phyloP scores from a whole-genome alignment of 2,113 vertebrate genomes.

The Smithornis capensis region DNA sequence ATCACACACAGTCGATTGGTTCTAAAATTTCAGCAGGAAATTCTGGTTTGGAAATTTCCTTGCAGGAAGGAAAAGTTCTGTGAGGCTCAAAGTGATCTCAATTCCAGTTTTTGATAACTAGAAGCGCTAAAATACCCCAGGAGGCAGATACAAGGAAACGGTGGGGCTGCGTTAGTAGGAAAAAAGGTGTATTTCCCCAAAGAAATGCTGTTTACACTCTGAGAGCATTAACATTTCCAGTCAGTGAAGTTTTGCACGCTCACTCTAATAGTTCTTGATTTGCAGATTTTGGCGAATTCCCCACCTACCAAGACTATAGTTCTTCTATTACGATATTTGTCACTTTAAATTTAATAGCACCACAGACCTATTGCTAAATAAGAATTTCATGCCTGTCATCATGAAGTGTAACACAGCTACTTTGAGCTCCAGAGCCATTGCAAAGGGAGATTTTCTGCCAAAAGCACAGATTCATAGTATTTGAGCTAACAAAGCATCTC shows the following conservation, averaged over 20 bases:
- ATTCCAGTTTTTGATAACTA: neutral
- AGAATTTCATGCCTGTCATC: neutral
- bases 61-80: neutral
- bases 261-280: neutral
- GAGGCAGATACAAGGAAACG: neutral
- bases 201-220: neutral
- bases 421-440: neutral
- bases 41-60: neutral
- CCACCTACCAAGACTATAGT: neutral
- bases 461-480: neutral
- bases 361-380: neutral
- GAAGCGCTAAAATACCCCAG: neutral
- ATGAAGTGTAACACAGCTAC: neutral
- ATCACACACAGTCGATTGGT: accelerated
- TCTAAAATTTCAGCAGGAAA: neutral
- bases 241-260: neutral
- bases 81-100: neutral
- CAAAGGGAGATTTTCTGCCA: neutral
- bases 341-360: neutral
- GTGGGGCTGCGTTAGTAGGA: neutral
- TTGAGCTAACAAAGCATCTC: neutral
- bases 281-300: neutral
- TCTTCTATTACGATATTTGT: neutral
- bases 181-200: neutral
- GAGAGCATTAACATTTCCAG: neutral